A percentile compares a stretch with the other conserved stretches of the same genome.
These are phyloP conservation scores for Halcyon malimbica DNA, from an alignment of 2,113 vertebrate genomes.

Conservation along the genomic window DNA sequence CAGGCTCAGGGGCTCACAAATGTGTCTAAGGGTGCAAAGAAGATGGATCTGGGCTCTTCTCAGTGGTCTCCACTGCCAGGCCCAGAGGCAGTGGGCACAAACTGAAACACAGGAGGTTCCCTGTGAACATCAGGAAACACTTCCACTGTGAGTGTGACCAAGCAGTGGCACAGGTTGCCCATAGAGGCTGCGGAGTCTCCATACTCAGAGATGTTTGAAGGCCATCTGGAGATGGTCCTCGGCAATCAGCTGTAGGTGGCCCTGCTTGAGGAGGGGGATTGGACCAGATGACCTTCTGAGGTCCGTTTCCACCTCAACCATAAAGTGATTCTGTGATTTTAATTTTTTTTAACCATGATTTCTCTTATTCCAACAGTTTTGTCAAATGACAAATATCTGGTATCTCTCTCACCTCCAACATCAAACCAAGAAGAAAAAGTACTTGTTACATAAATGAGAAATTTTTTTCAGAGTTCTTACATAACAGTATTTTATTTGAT, in stretches of 20 bases:
- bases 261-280: background rate
- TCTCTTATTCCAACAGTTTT: background rate
- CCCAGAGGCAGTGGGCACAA: too few relatives aligned
- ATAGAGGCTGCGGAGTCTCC: too few relatives aligned
- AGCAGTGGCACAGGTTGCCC: too few relatives aligned
- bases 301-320: background rate
- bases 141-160: too few relatives aligned
- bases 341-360: background rate
- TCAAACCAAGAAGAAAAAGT: background rate
- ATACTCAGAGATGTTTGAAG: background rate
- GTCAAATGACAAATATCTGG: background rate
- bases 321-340: background rate
- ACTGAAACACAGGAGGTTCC: too few relatives aligned
- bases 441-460: background rate
- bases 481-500: slow-evolving; percentile 8
- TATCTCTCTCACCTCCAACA: background rate
- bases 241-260: background rate
- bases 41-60: too few relatives aligned
- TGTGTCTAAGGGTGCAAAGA: background rate
- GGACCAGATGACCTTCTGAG: background rate
- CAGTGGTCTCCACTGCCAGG: too few relatives aligned
- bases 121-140: too few relatives aligned
- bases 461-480: background rate
- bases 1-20: background rate
- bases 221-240: too few relatives aligned